Evolutionary conservation across 2,888 invertebrate species (phyloP).

Genomic region (Tigriopus californicus): DNA sequence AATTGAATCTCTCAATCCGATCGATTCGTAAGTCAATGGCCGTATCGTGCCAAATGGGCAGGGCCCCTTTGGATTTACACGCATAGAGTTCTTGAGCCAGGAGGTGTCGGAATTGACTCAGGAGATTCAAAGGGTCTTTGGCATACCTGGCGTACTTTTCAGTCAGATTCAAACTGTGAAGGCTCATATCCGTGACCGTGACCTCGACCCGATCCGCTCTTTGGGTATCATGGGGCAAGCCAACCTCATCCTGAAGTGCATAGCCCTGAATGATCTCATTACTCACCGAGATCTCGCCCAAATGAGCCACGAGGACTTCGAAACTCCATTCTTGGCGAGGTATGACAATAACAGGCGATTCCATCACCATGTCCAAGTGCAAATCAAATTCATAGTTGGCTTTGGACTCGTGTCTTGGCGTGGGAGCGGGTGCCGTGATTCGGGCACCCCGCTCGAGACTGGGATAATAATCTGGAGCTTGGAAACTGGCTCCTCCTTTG

Average conservation of each 20-base stretch:
- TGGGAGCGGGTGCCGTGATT: slow-evolving; percentile 8
- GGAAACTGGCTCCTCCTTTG: background rate
- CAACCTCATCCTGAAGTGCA: background rate
- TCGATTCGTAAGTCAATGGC: slow-evolving; percentile 49
- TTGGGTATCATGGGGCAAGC: background rate
- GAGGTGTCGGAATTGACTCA: background rate
- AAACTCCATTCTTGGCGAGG: slow-evolving; percentile 55
- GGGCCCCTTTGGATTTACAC: slow-evolving; percentile 47
- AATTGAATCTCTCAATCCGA: slow-evolving; percentile 27
- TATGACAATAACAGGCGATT: slow-evolving; percentile 76
- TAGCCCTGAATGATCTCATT: slow-evolving; percentile 20
- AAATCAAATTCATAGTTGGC: background rate
- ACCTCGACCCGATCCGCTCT: background rate
- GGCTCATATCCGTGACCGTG: slow-evolving; percentile 4
- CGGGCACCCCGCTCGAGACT: background rate
- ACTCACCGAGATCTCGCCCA: slow-evolving; percentile 57
- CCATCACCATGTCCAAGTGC: slow-evolving; percentile 50
- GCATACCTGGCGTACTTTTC: background rate
- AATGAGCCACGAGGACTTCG: slow-evolving; percentile 73
- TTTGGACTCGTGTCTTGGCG: background rate
- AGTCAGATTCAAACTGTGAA: slow-evolving; percentile 1
- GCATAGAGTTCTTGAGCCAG: slow-evolving; percentile 49
- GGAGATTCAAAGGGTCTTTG: background rate
- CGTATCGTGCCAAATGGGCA: slow-evolving; percentile 71
- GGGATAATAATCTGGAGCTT: background rate